These are phyloP conservation scores for Bellardia pandia DNA, from an alignment of 2,888 invertebrate genomes.

Conservation along the genomic window DNA sequence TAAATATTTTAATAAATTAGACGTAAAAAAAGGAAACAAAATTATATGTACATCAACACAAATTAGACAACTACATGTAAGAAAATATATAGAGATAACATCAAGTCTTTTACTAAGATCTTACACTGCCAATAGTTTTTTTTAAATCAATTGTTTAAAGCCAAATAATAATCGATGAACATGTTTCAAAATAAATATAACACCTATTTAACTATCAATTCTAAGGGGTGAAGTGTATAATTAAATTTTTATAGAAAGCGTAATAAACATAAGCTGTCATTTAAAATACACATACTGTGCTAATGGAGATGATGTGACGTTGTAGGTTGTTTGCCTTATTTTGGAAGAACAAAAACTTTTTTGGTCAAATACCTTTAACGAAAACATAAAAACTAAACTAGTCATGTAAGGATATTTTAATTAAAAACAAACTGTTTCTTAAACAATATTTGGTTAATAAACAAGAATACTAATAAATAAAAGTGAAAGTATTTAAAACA, in stretches of 20 bases:
- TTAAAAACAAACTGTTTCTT: background rate
- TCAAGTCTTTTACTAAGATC: too few species aligned
- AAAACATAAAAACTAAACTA: constrained; percentile 17
- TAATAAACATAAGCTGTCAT: constrained; percentile 11
- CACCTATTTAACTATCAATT: background rate
- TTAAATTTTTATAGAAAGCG: background rate
- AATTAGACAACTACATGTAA: too few species aligned
- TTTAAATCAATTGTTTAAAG: background rate
- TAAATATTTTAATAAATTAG: too few species aligned
- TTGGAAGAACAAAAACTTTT: constrained; percentile 50
- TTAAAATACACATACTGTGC: constrained; percentile 1
- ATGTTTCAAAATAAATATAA: constrained; percentile 3
- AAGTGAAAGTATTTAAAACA: constrained; percentile 61
- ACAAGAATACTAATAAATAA: constrained; percentile 8
- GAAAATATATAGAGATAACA: too few species aligned
- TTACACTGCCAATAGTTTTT: too few species aligned
- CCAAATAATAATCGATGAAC: background rate
- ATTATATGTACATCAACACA: too few species aligned
- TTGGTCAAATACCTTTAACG: background rate
- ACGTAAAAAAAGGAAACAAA: too few species aligned
- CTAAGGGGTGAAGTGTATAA: constrained; percentile 4
- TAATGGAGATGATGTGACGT: constrained; percentile 28
- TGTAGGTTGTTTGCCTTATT: constrained; percentile 20
- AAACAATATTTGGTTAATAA: background rate
- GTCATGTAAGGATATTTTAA: constrained; percentile 1